Percentiles rank a stretch among this genome's conserved stretches.
Conservation (phyloP, 2,888 invertebrate species). For the Criorhina ranunculi region DNA sequence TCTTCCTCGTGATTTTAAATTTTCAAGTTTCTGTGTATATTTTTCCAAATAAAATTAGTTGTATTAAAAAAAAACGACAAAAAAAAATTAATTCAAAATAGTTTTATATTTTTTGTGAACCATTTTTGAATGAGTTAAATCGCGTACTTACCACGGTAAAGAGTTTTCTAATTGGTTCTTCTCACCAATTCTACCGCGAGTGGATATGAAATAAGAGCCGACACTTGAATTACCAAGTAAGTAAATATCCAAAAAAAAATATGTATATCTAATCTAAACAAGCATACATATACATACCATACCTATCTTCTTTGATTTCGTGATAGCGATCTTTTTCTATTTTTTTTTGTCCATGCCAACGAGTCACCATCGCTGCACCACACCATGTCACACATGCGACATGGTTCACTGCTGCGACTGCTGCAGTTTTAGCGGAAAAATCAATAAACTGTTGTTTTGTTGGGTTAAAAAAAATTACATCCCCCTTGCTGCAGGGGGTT, state of each 20-base stretch:
- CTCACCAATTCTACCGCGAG: slow-evolving; percentile 32
- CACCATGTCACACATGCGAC: slow-evolving; percentile 33
- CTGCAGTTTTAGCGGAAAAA: slow-evolving; percentile 70
- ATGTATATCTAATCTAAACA: not conserved
- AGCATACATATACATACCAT: not conserved
- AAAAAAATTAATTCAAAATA: not conserved
- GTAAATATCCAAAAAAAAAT: slow-evolving; percentile 44
- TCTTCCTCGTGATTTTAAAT: slow-evolving; percentile 40
- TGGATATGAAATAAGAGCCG: slow-evolving; percentile 60
- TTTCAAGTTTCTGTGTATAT: slow-evolving; percentile 24
- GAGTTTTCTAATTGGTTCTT: not conserved
- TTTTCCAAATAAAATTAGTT: slow-evolving; percentile 7
- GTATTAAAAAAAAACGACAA: slow-evolving; percentile 3
- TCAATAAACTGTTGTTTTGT: slow-evolving; percentile 51
- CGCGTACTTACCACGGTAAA: not conserved
- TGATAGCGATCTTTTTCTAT: slow-evolving; percentile 29
- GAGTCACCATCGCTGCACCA: slow-evolving; percentile 40
- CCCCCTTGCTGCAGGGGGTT: slow-evolving; percentile 32
- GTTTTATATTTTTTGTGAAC: not conserved
- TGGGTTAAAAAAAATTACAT: not conserved
- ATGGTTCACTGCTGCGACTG: slow-evolving; percentile 36
- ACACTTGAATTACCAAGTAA: slow-evolving; percentile 65
- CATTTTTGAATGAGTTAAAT: slow-evolving; percentile 3
- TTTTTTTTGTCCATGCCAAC: slow-evolving; percentile 49
- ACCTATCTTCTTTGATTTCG: slow-evolving; percentile 42